phyloP scores from a whole-genome alignment of 2,888 invertebrate genomes.

The Orchesella flavescens region DNA sequence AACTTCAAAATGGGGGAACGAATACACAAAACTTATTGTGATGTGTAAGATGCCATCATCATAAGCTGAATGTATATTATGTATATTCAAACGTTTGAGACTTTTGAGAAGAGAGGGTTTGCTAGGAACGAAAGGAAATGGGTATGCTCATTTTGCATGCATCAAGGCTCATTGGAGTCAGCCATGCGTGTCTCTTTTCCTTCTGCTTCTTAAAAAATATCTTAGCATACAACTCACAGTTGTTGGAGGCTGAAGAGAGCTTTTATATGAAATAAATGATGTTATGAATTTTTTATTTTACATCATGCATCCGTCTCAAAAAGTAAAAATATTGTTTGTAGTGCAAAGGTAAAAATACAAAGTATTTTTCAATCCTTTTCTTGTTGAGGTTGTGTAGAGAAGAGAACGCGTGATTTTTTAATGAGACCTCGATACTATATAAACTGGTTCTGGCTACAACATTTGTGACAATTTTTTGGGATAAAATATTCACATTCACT shows the following conservation, averaged over 20 bases:
- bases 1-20: neutral
- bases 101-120: no score
- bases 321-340: neutral
- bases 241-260: neutral
- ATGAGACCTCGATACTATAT: neutral
- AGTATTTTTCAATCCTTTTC: no score
- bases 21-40: constrained; percentile 11
- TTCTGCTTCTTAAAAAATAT: constrained; percentile 20
- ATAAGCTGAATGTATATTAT: neutral
- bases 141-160: constrained; percentile 60
- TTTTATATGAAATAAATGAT: neutral
- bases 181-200: constrained; percentile 46
- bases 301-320: constrained; percentile 3
- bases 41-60: neutral
- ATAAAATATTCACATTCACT: no score
- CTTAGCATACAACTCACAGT: neutral
- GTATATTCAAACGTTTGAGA: no score
- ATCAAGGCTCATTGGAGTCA: constrained; percentile 46
- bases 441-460: no score
- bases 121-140: constrained; percentile 38
- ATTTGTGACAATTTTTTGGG: no score
- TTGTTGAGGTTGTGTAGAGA: neutral
- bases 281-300: constrained; percentile 3
- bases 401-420: constrained; percentile 12
- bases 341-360: neutral